Percentiles rank a stretch among this genome's conserved stretches.
These are phyloP conservation scores for Willowsia nigromaculata DNA, from an alignment of 2,888 invertebrate species.

Conservation along the genomic window DNA sequence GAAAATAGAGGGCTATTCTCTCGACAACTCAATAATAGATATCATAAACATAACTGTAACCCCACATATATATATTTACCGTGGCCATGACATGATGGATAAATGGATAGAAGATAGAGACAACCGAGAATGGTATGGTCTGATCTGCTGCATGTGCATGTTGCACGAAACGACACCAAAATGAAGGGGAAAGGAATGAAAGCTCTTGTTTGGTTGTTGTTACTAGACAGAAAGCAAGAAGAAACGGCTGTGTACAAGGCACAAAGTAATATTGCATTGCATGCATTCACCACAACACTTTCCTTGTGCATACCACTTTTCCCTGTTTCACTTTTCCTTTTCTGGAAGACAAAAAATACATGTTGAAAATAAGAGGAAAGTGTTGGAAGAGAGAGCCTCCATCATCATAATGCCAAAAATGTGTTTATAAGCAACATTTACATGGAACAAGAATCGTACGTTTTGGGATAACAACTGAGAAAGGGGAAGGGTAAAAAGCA, in stretches of 20 bases:
- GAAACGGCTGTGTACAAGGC: background rate
- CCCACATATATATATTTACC: background rate
- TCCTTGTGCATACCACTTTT: background rate
- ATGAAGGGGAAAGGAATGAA: constrained; percentile 32
- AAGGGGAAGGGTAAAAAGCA: background rate
- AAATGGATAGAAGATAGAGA: background rate
- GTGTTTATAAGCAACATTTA: background rate
- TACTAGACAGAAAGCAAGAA: constrained; percentile 11
- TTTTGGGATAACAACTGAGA: background rate
- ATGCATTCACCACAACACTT: background rate
- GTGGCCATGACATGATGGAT: constrained; percentile 19
- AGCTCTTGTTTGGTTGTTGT: background rate
- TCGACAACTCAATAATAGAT: background rate
- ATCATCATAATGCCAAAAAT: no score
- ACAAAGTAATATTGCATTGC: background rate
- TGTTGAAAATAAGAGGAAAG: no score
- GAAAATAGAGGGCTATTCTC: background rate
- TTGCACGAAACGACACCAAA: constrained; percentile 22
- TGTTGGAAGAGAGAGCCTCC: no score
- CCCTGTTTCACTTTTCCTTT: background rate
- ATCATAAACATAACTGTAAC: constrained; percentile 8
- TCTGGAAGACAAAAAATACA: no score
- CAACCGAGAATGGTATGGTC: background rate
- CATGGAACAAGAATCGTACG: background rate
- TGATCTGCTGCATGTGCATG: constrained; percentile 24